Percentiles rank a stretch among this genome's conserved stretches.
Conservation (phyloP, 2,797 vertebrate genomes). For the Triplophysa bombifrons region DNA sequence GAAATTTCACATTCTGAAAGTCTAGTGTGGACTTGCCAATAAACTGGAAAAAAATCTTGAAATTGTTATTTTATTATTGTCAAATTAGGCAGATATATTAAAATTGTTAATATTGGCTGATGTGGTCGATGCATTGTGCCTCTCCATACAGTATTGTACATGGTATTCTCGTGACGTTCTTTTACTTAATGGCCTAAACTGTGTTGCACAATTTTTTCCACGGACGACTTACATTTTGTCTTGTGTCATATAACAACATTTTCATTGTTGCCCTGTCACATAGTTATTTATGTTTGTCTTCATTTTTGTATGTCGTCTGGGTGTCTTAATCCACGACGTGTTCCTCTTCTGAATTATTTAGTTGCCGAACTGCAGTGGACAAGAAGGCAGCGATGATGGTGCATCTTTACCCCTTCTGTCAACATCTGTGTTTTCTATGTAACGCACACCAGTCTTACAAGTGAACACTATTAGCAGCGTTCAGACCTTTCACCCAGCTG, state of each 20-base stretch:
- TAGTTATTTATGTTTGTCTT: background rate
- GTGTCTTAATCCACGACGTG: conserved; percentile 18
- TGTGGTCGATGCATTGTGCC: background rate
- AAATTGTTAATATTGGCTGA: background rate
- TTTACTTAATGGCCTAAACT: too few relatives aligned
- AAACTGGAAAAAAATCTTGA: too few relatives aligned
- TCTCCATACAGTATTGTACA: too few relatives aligned
- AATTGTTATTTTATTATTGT: too few relatives aligned
- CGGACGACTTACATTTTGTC: too few relatives aligned
- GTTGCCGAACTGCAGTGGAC: conserved; percentile 15
- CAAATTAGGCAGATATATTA: too few relatives aligned
- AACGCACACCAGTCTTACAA: background rate
- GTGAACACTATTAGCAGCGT: conserved; percentile 9
- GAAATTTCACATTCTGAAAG: too few relatives aligned
- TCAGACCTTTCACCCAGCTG: background rate
- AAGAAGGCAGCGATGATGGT: conserved; percentile 22
- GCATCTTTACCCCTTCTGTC: conserved; percentile 7
- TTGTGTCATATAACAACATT: too few relatives aligned
- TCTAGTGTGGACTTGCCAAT: too few relatives aligned
- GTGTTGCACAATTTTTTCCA: too few relatives aligned
- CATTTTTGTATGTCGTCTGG: background rate
- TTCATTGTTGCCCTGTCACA: too few relatives aligned
- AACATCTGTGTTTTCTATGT: conserved; percentile 18
- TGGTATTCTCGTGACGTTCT: too few relatives aligned
- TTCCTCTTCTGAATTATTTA: conserved; percentile 26